A percentile compares a stretch with the other conserved stretches of the same genome.
Evolutionary conservation across 2,113 vertebrate species (phyloP).

Genomic region (Corvus cornix): DNA sequence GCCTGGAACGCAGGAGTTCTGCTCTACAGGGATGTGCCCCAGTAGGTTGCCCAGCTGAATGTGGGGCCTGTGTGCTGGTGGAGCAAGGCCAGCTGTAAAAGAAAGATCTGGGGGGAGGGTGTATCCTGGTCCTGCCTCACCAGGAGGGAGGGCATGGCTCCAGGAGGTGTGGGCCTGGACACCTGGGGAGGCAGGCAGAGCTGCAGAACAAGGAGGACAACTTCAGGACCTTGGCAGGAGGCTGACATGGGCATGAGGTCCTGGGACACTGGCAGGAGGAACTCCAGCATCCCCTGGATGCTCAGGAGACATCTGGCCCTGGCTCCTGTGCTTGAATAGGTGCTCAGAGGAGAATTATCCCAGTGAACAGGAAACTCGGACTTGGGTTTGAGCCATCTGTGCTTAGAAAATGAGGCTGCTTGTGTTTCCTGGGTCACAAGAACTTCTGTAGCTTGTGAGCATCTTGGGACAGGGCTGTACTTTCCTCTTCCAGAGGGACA

Average conservation of each 20-base stretch:
- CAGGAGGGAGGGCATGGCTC: not conserved
- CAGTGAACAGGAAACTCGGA: accelerated
- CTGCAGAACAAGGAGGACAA: not conserved
- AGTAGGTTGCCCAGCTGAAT: not conserved
- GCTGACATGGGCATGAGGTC: not conserved
- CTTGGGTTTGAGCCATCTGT: not conserved
- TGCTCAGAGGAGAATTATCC: not conserved
- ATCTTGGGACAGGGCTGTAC: not conserved
- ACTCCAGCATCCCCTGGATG: not conserved
- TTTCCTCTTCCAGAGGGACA: not conserved
- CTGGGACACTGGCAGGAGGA: not conserved
- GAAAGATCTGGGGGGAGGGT: not conserved
- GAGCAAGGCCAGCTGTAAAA: not conserved
- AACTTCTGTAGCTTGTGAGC: not conserved
- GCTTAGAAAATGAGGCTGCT: not conserved
- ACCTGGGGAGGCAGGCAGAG: not conserved
- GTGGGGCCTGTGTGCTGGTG: not conserved
- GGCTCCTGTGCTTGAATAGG: not conserved
- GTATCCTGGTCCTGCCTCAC: not conserved
- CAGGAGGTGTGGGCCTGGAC: not conserved
- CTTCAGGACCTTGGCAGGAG: not conserved
- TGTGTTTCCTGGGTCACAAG: not conserved
- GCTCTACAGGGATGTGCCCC: not conserved
- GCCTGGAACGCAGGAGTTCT: not conserved
- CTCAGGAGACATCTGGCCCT: not conserved